Percentiles rank a stretch among this genome's conserved stretches.
Evolutionary conservation across 2,113 vertebrate species (phyloP).

Genomic region (Urocynchramus pylzowi): DNA sequence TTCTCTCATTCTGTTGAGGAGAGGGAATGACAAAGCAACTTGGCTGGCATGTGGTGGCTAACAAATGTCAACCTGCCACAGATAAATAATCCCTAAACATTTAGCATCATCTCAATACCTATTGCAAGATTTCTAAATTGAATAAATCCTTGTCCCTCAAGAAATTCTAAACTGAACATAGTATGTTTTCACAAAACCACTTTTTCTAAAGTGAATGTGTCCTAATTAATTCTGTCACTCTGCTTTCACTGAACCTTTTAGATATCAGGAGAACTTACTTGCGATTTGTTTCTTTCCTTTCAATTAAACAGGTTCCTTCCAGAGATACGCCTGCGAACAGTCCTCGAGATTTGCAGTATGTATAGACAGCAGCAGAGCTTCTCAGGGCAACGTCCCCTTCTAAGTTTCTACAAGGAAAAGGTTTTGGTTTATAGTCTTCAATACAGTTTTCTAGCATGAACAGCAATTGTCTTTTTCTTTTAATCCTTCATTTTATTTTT

Average conservation of each 20-base stretch:
- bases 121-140: not conserved
- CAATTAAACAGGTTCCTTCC: conserved; percentile 90
- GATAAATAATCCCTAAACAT: not conserved
- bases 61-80: not conserved
- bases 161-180: not conserved
- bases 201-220: not conserved
- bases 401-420: conserved; percentile 78
- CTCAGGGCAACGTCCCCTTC: conserved; percentile 90
- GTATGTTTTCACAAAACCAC: not conserved
- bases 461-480: not conserved
- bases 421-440: not conserved
- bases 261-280: conserved; percentile 77
- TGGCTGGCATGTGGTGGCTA: not conserved
- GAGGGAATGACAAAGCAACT: not conserved
- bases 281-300: conserved; percentile 95
- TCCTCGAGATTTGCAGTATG: conserved; percentile 91
- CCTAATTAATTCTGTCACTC: not conserved
- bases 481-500: not conserved
- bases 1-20: not conserved
- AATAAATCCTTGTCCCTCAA: not conserved
- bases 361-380: conserved; percentile 90
- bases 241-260: not conserved
- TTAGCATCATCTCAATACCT: not conserved
- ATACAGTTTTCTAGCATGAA: not conserved
- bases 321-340: conserved; percentile 93